Evolutionary conservation across 2,113 vertebrate genomes (phyloP), one percentile per base, ranked within the genome.

Genomic region (Hirundichthys speculiger): DNA sequence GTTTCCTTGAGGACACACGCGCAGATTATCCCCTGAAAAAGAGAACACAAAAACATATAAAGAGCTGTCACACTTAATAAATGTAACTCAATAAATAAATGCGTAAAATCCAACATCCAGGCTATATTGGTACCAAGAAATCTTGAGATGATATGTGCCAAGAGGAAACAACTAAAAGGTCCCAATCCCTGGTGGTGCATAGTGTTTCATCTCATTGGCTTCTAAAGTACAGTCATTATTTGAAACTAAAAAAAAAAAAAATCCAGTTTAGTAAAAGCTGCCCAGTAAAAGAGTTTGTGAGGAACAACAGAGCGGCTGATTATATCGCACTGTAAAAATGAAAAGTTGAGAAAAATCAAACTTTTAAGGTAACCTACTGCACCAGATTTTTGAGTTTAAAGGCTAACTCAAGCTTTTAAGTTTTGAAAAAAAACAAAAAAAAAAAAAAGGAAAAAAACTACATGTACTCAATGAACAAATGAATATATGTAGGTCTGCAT

Each of bases 1-100:
- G 41, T 94, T 95, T 85, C 94, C 95, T 88, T 95, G 94, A 73
- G 93, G 89, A 84, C 97, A 99, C 40, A 98, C 94, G 65, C 93
- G 92, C 55, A 98, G 93, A 87, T 95, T 90, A 42, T 95, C 94
- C 66, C 96, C 97, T 99, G 89, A 20, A 70, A 80, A 73, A 69
- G 0, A 61, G 20, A 46, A 13, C 4, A 8, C 6, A 50, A 20
- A 64, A 21, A 58, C 27, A 61, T 3, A 16, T 54, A 38, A 57
- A 38, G 13, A 14, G 18, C 56, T 18, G 43, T 14, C n/a, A n/a
- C n/a, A 22, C 9, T 30, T 21, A 49, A 25, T 13, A 52, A 15
- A 20, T 27, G 27, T 8, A 27, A 27, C 27, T 27, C 27, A n/a
- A n/a, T n/a, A n/a, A n/a, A n/a, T n/a, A n/a, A n/a, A n/a, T n/a